Evolutionary conservation across 1,140 invertebrate genomes (phyloP).

Genomic region (Hestina assimilis): DNA sequence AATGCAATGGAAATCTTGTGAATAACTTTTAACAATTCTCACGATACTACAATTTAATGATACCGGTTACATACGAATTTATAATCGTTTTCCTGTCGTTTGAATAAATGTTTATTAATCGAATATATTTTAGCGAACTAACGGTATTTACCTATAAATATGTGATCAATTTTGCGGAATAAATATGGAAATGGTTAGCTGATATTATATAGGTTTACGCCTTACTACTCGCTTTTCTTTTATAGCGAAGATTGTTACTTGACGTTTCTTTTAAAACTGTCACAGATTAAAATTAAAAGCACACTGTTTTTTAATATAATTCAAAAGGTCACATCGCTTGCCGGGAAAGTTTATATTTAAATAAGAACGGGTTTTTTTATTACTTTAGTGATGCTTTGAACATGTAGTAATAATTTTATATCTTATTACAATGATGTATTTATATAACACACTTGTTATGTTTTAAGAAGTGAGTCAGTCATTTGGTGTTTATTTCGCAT

Average conservation of each 20-base stretch:
- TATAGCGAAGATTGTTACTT: neutral
- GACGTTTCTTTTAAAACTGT: no score
- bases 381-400: neutral
- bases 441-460: neutral
- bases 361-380: no score
- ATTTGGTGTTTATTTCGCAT: constrained; percentile 18
- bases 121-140: constrained; percentile 4
- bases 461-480: constrained; percentile 17
- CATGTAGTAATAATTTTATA: neutral
- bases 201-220: neutral
- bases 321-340: no score
- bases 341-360: no score
- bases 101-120: constrained; percentile 16
- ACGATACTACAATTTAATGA: constrained; percentile 27
- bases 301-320: no score
- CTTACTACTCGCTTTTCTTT: constrained; percentile 1
- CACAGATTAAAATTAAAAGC: no score
- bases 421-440: neutral
- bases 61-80: constrained; percentile 22
- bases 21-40: constrained; percentile 27
- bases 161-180: constrained; percentile 5
- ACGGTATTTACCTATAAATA: constrained; percentile 14
- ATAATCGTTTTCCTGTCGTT: constrained; percentile 23
- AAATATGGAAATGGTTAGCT: neutral
- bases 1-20: constrained; percentile 16